Conservation (phyloP, 2,888 invertebrate genomes). For the Elysia crispata region DNA sequence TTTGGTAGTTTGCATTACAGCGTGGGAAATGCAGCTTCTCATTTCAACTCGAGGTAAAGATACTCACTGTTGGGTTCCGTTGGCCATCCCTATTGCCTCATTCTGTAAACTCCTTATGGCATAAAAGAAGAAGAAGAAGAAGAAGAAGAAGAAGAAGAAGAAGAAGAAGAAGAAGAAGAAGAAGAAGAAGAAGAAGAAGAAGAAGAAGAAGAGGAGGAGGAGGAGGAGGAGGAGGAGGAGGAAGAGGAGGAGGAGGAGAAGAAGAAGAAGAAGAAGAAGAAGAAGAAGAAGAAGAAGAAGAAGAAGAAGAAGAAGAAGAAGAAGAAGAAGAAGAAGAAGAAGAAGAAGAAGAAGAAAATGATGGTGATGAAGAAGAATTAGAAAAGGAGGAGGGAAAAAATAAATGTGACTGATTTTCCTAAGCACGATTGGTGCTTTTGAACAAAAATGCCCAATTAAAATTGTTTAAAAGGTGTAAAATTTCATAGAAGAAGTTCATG, state of each 20-base stretch:
- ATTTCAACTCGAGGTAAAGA: too few relatives aligned
- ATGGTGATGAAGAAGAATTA: background rate
- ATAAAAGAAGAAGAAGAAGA: background rate
- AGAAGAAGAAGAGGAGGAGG: background rate
- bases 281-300: background rate
- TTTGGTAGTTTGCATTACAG: too few relatives aligned
- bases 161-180: constrained; percentile 4
- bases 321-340: background rate
- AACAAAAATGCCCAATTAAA: too few relatives aligned
- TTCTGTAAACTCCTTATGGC: background rate
- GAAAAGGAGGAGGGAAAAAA: too few relatives aligned
- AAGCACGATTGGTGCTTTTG: too few relatives aligned
- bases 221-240: background rate
- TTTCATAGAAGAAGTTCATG: too few relatives aligned
- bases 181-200: too few relatives aligned
- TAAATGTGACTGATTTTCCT: too few relatives aligned
- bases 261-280: background rate
- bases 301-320: background rate
- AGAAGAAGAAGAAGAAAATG: background rate
- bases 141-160: background rate
- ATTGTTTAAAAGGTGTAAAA: too few relatives aligned
- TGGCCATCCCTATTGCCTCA: background rate
- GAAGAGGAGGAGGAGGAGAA: background rate
- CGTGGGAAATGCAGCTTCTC: too few relatives aligned
- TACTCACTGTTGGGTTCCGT: too few relatives aligned